phyloP scores from a whole-genome alignment of 1,140 invertebrate genomes.

The Eriosoma lanigerum region DNA sequence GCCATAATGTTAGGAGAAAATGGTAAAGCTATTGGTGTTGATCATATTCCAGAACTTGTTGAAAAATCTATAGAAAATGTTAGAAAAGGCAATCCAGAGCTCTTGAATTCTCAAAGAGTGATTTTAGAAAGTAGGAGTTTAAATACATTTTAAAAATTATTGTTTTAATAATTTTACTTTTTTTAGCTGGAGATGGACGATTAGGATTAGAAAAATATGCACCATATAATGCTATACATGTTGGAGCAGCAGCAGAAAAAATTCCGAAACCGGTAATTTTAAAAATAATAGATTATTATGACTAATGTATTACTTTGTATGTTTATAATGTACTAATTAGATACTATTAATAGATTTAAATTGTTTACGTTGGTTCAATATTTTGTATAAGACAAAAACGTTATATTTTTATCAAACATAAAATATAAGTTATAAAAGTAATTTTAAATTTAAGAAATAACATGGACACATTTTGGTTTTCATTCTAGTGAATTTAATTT shows the following conservation, averaged over 20 bases:
- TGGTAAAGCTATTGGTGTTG: constrained; percentile 85
- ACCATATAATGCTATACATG: constrained; percentile 91
- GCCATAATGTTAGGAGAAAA: constrained; percentile 78
- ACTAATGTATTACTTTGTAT: too few species aligned
- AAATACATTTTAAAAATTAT: not conserved
- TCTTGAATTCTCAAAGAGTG: constrained; percentile 68
- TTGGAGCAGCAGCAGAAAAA: constrained; percentile 82
- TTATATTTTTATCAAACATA: too few species aligned
- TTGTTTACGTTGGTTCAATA: too few species aligned
- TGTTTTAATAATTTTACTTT: constrained; percentile 11
- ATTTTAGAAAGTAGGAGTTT: constrained; percentile 68
- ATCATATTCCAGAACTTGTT: constrained; percentile 88
- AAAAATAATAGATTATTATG: not conserved
- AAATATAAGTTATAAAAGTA: too few species aligned
- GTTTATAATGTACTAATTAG: too few species aligned
- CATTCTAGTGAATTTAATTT: too few species aligned
- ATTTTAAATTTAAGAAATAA: too few species aligned
- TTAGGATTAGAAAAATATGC: constrained; percentile 70
- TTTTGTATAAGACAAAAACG: too few species aligned
- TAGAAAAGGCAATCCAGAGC: constrained; percentile 69
- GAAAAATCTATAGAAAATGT: constrained; percentile 76
- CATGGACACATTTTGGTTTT: too few species aligned
- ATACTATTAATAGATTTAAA: too few species aligned
- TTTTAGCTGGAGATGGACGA: constrained; percentile 80
- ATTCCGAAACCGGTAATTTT: constrained; percentile 72